Base-by-base conservation (phyloP, 2,113 vertebrate genomes). In the Mystacornis crossleyi region DNA sequence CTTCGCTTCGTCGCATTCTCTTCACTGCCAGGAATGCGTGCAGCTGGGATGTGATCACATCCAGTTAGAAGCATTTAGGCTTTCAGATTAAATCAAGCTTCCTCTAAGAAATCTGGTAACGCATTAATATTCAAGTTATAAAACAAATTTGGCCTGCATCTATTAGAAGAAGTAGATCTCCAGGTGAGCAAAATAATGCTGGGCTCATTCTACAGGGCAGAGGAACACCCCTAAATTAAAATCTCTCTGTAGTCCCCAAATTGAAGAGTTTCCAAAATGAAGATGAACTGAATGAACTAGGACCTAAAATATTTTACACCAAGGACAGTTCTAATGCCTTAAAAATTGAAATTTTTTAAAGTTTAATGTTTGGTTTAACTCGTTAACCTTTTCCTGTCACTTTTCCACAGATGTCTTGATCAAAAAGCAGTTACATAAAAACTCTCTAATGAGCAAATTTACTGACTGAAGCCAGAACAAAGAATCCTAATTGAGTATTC, bases 401-500 rank as follows among this genome's bases (percentile, higher is more conserved):
- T 87, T 95, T 94, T 69, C 61, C 38, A 82, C n/a, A 54, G 71
- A 90, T 57, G 62, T 80, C 50, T 65, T 1, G 0, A 43, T 75
- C 45, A 84, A 93, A 84, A 91, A 57, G 33, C 18, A 6, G 18
- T 96, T 93, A 60, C 57, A 71, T 57, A 69, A 93, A 89, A 95
- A 75, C 0, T 0, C 28, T 71, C 43, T 92, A 89, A 95, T 65
- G 61, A 89, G 61, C 70, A 91, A 95, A 79, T 79, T 60, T 95
- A 57, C 73, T 48, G 34, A 79, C 45, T 89, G 81, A 93, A 91
- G 60, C 31, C 55, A 86, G 78, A 70, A 96, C 73, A 94, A 95
- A 84, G 83, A 71, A 18, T 78, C n/a, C 34, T 86, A 91, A 93
- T 71, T 78, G 45, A 29, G 43, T 89, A 79, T 60, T 95, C 45